These are phyloP conservation scores for Chironomus tentans DNA, from an alignment of 2,888 invertebrate species.

Conservation along the genomic window DNA sequence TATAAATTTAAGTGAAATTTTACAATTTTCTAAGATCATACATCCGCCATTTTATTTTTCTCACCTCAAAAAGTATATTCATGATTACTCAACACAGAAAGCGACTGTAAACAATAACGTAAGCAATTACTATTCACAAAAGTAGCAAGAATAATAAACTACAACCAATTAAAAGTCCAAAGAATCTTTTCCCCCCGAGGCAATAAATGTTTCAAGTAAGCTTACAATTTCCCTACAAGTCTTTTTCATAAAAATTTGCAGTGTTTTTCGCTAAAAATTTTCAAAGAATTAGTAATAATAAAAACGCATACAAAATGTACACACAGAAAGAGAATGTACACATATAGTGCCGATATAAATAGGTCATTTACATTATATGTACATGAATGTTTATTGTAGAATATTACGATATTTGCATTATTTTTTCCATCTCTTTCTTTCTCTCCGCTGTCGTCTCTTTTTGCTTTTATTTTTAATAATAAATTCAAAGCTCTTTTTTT, in stretches of 20 bases:
- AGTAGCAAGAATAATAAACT: too few relatives aligned
- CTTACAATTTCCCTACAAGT: too few relatives aligned
- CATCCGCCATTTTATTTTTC: too few relatives aligned
- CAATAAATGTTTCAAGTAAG: too few relatives aligned
- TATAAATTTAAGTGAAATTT: too few relatives aligned
- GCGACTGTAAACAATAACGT: too few relatives aligned
- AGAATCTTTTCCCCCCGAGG: too few relatives aligned
- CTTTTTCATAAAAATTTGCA: neutral
- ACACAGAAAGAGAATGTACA: neutral
- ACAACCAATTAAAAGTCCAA: too few relatives aligned
- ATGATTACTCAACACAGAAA: too few relatives aligned
- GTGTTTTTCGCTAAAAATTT: neutral
- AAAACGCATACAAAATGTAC: neutral
- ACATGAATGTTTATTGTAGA: neutral
- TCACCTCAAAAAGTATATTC: too few relatives aligned
- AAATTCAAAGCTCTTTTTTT: neutral
- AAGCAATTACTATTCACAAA: too few relatives aligned
- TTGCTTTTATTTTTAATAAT: neutral
- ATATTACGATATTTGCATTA: conserved; percentile 19
- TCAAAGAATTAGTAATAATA: neutral
- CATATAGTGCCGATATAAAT: conserved; percentile 6
- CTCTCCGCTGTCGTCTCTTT: neutral
- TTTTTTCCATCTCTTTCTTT: neutral
- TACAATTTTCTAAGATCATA: too few relatives aligned
- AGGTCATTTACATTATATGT: conserved; percentile 18